Conservation (phyloP, 1,140 invertebrate genomes). For the Drosophila mayri region DNA sequence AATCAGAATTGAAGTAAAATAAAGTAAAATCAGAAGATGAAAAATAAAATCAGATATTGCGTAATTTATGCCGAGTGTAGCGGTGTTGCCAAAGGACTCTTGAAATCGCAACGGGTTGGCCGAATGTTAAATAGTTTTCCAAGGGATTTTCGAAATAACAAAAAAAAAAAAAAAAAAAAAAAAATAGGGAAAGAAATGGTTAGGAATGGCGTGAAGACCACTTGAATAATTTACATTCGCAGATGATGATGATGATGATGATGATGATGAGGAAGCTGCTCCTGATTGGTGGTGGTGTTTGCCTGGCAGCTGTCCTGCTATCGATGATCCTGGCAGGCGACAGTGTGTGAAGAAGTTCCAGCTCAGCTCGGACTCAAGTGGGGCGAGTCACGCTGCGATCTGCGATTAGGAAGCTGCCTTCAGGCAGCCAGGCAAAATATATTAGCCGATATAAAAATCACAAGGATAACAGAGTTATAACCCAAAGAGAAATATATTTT, state of each 20-base stretch:
- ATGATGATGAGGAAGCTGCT: neutral
- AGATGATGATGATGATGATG: no score
- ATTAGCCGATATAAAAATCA: slow-evolving; percentile 11
- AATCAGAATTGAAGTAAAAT: neutral
- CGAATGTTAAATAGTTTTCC: slow-evolving; percentile 62
- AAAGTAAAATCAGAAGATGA: neutral
- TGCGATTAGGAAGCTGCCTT: slow-evolving; percentile 1
- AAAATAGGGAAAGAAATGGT: neutral
- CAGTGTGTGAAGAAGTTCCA: slow-evolving; percentile 69
- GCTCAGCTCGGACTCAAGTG: slow-evolving; percentile 34
- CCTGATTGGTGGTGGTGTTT: slow-evolving; percentile 52
- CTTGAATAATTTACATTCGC: slow-evolving; percentile 79
- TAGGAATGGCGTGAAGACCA: slow-evolving; percentile 71
- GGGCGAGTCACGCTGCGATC: slow-evolving; percentile 26
- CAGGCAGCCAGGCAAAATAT: slow-evolving; percentile 17
- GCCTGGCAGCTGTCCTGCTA: slow-evolving; percentile 40
- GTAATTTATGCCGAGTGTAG: slow-evolving; percentile 73
- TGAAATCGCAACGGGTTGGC: slow-evolving; percentile 55
- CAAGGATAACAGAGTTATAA: neutral
- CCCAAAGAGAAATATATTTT: neutral
- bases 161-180: no score
- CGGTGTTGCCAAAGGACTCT: slow-evolving; percentile 53
- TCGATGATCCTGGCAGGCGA: slow-evolving; percentile 68
- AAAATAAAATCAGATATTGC: slow-evolving; percentile 14
- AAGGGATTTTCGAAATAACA: neutral